phyloP scores from a whole-genome alignment of 2,797 vertebrate species.

The Intellagama lesueurii region DNA sequence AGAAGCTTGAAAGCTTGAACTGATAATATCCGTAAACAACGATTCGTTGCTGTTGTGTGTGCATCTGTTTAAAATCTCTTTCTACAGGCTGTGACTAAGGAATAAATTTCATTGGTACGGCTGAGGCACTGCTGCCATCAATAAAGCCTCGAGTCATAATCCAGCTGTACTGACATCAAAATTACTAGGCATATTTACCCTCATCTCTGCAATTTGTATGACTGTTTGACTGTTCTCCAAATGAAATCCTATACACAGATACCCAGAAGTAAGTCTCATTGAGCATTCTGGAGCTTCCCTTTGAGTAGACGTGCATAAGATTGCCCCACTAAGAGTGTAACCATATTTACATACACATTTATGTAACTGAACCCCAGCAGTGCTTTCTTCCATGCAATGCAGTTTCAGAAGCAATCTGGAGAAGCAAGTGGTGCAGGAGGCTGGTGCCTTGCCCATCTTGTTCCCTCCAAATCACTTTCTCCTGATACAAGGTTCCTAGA shows the following conservation, averaged over 20 bases:
- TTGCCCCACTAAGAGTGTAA: background rate
- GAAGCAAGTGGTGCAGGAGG: background rate
- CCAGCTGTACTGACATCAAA: background rate
- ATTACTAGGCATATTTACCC: background rate
- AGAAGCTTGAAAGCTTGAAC: background rate
- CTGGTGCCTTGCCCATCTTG: too few relatives aligned
- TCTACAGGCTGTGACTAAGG: background rate
- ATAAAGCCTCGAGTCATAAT: background rate
- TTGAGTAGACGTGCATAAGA: background rate
- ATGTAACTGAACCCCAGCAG: background rate
- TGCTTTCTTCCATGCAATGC: too few relatives aligned
- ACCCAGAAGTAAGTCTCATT: background rate
- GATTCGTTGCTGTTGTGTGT: background rate
- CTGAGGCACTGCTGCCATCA: background rate
- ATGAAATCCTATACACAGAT: background rate
- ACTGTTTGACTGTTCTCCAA: background rate
- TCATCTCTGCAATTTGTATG: background rate
- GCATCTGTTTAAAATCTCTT: background rate
- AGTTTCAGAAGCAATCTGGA: background rate
- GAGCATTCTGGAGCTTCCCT: background rate
- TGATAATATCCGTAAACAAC: background rate
- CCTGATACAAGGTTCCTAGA: background rate
- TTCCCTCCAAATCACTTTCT: background rate
- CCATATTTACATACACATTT: background rate
- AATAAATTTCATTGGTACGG: background rate